Percentiles rank a stretch among this genome's conserved stretches.
phyloP scores from a whole-genome alignment of 2,888 invertebrate species.

The Frankliniella fusca region DNA sequence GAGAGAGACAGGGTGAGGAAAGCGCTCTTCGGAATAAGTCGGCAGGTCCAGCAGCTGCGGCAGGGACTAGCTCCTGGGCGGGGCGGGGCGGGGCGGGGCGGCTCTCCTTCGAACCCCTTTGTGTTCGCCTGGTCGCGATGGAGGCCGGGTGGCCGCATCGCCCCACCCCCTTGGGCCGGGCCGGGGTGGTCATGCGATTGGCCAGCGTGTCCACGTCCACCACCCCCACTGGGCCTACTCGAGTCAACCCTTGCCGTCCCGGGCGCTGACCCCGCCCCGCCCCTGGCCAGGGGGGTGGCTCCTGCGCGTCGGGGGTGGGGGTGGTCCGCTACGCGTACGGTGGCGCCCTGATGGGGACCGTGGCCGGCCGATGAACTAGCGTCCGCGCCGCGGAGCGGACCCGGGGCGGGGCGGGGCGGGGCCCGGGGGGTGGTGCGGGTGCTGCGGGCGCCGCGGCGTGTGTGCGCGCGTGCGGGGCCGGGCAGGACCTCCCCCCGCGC shows the following conservation, averaged over 20 bases:
- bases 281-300: neutral
- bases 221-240: neutral
- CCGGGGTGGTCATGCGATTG: neutral
- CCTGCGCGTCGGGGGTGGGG: neutral
- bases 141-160: neutral
- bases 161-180: neutral
- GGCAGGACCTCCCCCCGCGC: neutral
- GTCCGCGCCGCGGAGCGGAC: neutral
- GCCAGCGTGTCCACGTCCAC: constrained; percentile 8
- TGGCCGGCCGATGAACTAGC: neutral
- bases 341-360: constrained; percentile 1
- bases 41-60: neutral
- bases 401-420: neutral
- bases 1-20: too few species aligned
- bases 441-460: neutral
- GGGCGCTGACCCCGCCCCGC: constrained; percentile 15
- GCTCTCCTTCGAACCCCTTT: too few species aligned
- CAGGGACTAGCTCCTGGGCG: neutral
- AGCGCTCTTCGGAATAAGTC: too few species aligned
- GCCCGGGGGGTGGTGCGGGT: neutral
- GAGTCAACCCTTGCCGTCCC: neutral
- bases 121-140: too few species aligned
- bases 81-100: neutral
- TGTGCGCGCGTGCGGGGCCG: neutral
- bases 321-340: neutral